phyloP scores from a whole-genome alignment of 2,888 invertebrate species.

The Thyatira batis region DNA sequence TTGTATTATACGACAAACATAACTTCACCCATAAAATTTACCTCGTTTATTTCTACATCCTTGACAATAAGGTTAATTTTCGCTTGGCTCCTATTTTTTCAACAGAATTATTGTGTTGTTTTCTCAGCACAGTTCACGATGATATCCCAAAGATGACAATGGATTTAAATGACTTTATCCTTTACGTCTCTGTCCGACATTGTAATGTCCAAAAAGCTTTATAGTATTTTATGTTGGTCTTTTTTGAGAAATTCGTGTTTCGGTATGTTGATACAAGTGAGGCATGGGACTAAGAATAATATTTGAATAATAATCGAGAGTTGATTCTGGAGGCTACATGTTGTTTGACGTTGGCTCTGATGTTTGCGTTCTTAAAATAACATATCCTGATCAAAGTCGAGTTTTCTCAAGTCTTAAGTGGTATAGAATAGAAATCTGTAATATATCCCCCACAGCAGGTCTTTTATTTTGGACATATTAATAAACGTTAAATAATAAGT shows the following conservation, averaged over 20 bases:
- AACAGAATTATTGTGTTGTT: conserved; percentile 30
- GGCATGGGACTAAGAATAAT: conserved; percentile 45
- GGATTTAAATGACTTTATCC: conserved; percentile 76
- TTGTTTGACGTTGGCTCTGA: conserved; percentile 41
- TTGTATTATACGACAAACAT: conserved; percentile 47
- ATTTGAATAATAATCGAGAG: conserved; percentile 45
- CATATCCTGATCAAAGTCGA: conserved; percentile 8
- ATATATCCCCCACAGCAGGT: conserved; percentile 4
- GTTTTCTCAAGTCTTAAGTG: not conserved
- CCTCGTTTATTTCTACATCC: conserved; percentile 19
- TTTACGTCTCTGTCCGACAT: conserved; percentile 63
- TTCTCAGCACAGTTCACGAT: conserved; percentile 44
- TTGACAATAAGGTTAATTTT: conserved; percentile 31
- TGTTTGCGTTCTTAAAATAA: conserved; percentile 36
- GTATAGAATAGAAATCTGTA: conserved; percentile 6
- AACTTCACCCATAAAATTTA: conserved; percentile 11
- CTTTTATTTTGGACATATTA: too few species aligned
- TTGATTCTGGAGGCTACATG: conserved; percentile 34
- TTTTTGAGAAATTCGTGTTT: conserved; percentile 42
- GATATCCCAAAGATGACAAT: conserved; percentile 69
- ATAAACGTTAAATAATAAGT: too few species aligned
- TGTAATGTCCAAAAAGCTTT: conserved; percentile 52
- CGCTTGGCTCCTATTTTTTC: conserved; percentile 13
- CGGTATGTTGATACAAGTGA: conserved; percentile 69
- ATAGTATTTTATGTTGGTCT: conserved; percentile 65